Base-by-base conservation (phyloP, 2,113 vertebrate species). In the Pelecanus crispus region DNA sequence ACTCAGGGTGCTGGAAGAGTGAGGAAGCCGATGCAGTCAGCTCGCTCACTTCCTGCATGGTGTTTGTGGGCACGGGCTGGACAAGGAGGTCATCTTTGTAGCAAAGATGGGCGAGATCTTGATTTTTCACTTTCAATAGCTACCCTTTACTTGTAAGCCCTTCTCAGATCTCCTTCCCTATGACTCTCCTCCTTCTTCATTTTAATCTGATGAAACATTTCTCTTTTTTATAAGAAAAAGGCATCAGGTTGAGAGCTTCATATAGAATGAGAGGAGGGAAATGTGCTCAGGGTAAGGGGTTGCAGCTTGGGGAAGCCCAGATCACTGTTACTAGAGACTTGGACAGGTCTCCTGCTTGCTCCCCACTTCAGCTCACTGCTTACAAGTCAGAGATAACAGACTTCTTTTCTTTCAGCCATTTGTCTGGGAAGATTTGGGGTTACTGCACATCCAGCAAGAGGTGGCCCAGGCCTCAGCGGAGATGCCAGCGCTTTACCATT, bases 361-460 rank as follows among this genome's bases (percentile, higher is more conserved):
- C 84, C 81, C 31, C 80, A 55, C 88, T 86, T 96, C 83, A 88
- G 71, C 72, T 94, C 75, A 68, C 72, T 2, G 16, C 85, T 81
- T 95, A 81, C 15, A 79, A 97, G 89, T 86, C 80, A 94, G 49
- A 95, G 92, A 92, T 94, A 82, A 95, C 36, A 93, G 92, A 93
- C 36, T 81, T 94, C 88, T 95, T 96, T 96, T 96, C 77, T 96
- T 96, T 38, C 56, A 84, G 92, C 29, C 73, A 28, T 96, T 96
- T 96, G 80, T 95, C 95, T 95, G 89, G 73, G 61, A 92, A 94
- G 91, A 95, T 93, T 79, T 96, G 88, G 91, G 94, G 86, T 95
- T 96, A 94, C 50, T 81, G 25, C 34, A 65, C 65, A 96, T 96
- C 77, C 91, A 96, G 88, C 88, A 86, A 96, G 90, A 95, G 94